phyloP scores from a whole-genome alignment of 2,113 vertebrate species.

The Lipotes vexillifer region DNA sequence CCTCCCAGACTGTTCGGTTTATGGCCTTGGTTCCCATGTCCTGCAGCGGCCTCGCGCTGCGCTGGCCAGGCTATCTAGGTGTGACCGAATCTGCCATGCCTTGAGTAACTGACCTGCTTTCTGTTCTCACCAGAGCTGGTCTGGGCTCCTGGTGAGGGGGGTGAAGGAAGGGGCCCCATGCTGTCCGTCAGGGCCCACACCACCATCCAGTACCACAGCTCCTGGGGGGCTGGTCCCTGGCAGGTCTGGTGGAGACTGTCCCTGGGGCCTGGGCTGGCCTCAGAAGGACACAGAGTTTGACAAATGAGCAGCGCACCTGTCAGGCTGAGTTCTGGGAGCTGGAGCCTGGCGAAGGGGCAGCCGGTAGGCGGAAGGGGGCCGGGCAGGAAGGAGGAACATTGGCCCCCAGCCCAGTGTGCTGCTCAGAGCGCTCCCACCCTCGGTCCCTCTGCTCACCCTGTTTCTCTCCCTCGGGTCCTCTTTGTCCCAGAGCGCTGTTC shows the following conservation, averaged over 20 bases:
- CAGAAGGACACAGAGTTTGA: not conserved
- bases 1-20: not conserved
- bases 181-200: not conserved
- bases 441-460: not conserved
- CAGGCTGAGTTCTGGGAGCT: not conserved
- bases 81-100: not conserved
- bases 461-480: not conserved
- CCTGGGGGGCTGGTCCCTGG: not conserved
- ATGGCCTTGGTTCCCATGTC: accelerated
- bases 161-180: not conserved
- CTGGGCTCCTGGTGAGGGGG: not conserved
- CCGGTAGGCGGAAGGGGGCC: not conserved
- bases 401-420: not conserved
- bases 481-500: not conserved
- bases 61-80: not conserved
- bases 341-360: not conserved
- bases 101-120: not conserved
- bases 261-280: not conserved
- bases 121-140: not conserved
- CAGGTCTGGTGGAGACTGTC: not conserved
- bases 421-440: not conserved
- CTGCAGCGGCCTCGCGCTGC: accelerated
- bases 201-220: not conserved
- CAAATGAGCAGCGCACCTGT: no score
- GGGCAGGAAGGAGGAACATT: not conserved